Conservation (phyloP, 2,797 vertebrate genomes). For the Micrastur ruficollis region DNA sequence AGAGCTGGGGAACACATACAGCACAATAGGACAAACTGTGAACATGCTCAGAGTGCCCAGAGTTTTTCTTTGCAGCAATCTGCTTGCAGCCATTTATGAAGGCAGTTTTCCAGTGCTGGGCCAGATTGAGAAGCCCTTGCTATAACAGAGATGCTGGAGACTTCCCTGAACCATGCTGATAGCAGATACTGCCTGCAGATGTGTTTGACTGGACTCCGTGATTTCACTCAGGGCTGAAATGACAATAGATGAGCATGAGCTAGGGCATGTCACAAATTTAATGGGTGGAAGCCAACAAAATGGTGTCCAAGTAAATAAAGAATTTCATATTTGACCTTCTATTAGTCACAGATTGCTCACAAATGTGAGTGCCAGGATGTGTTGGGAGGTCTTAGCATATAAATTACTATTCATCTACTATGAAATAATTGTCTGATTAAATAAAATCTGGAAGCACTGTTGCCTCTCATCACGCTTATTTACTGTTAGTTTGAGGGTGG, state of each 20-base stretch:
- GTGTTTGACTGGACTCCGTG: not conserved
- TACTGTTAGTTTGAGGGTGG: not conserved
- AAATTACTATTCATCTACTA: slow-evolving; percentile 29
- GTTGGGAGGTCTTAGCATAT: slow-evolving; percentile 16
- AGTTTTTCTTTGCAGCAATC: not conserved
- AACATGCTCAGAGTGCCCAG: not conserved
- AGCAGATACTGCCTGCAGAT: not conserved
- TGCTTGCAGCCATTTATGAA: not conserved
- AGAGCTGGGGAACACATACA: not conserved
- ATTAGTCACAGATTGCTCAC: slow-evolving; percentile 45
- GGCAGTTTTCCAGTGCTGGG: not conserved
- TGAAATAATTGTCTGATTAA: slow-evolving; percentile 40
- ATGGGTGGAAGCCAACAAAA: slow-evolving; percentile 9
- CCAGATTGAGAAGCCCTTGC: not conserved
- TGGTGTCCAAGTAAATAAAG: not conserved
- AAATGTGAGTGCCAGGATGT: slow-evolving; percentile 6
- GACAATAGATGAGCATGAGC: not conserved
- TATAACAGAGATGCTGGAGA: not conserved
- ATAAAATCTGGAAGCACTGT: not conserved
- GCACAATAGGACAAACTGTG: not conserved
- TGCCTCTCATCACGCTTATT: slow-evolving; percentile 25
- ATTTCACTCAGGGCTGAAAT: not conserved
- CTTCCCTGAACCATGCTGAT: not conserved
- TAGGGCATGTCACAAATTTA: not conserved
- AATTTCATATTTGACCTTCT: not conserved